phyloP scores from a whole-genome alignment of 2,113 vertebrate genomes.

The Epinephelus moara region DNA sequence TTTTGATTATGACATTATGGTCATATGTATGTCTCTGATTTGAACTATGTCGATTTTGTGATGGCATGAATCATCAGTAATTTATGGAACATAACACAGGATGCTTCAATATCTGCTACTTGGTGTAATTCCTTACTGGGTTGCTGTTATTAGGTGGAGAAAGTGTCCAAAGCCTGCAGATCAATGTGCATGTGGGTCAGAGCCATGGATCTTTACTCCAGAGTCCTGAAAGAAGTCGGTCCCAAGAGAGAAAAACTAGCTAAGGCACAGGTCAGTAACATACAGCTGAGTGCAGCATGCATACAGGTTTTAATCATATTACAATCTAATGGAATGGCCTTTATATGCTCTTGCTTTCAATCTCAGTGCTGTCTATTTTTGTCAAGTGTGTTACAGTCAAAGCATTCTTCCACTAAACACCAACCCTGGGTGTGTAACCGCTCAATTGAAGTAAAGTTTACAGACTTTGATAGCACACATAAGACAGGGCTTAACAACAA shows the following conservation, averaged over 20 bases:
- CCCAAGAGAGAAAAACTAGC: slow-evolving; percentile 87
- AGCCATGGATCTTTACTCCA: slow-evolving; percentile 89
- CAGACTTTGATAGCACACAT: too few relatives aligned
- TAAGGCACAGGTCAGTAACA: slow-evolving; percentile 82
- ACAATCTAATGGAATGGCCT: neutral
- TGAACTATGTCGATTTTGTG: neutral
- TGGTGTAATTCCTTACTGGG: neutral
- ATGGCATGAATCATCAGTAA: neutral
- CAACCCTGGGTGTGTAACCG: too few relatives aligned
- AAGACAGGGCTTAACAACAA: too few relatives aligned
- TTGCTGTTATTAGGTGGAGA: slow-evolving; percentile 80
- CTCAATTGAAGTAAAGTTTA: too few relatives aligned
- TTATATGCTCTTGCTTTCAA: neutral
- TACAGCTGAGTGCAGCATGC: neutral
- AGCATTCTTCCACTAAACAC: neutral
- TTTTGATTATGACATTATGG: neutral
- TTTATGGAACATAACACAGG: neutral
- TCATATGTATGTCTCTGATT: neutral
- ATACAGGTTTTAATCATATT: neutral
- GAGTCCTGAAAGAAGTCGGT: slow-evolving; percentile 87
- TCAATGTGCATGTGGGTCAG: slow-evolving; percentile 91
- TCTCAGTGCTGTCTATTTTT: neutral
- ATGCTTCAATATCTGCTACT: neutral
- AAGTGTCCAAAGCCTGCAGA: slow-evolving; percentile 88
- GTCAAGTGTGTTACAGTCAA: neutral